A percentile compares a stretch with the other conserved stretches of the same genome.
These are phyloP conservation scores for Arvicanthis niloticus DNA, from an alignment of 2,113 vertebrate species.

Conservation along the genomic window DNA sequence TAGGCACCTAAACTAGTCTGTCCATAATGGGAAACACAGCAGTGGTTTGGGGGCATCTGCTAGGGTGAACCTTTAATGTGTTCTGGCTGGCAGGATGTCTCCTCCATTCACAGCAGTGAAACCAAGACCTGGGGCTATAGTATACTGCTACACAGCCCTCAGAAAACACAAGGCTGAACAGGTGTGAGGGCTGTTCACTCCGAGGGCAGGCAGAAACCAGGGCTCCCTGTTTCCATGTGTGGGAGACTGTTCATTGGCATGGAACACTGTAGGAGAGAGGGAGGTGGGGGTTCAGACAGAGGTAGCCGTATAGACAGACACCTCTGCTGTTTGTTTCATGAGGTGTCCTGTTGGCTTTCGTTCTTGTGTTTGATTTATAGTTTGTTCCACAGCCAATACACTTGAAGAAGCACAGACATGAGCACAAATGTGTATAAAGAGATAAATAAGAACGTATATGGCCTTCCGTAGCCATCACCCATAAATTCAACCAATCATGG, in stretches of 20 bases:
- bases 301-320: neutral
- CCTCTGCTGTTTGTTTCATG: conserved; percentile 4
- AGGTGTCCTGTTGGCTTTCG: neutral
- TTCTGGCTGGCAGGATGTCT: conserved; percentile 48
- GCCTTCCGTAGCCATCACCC: neutral
- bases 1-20: conserved; percentile 13
- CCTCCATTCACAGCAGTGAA: neutral
- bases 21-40: conserved; percentile 36
- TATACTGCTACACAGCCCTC: conserved; percentile 10
- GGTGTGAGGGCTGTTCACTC: conserved; percentile 1
- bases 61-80: conserved; percentile 65
- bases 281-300: conserved; percentile 24
- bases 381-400: conserved; percentile 41
- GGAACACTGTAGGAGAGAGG: neutral
- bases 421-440: neutral
- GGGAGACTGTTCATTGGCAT: conserved; percentile 60
- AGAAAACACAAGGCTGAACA: conserved; percentile 69
- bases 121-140: conserved; percentile 37
- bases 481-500: neutral
- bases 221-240: conserved; percentile 53
- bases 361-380: neutral
- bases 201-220: neutral
- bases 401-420: neutral
- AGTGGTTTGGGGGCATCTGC: conserved; percentile 59
- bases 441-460: neutral